These are phyloP conservation scores for Isichthys henryi DNA, from an alignment of 2,113 vertebrate genomes.

Conservation along the genomic window DNA sequence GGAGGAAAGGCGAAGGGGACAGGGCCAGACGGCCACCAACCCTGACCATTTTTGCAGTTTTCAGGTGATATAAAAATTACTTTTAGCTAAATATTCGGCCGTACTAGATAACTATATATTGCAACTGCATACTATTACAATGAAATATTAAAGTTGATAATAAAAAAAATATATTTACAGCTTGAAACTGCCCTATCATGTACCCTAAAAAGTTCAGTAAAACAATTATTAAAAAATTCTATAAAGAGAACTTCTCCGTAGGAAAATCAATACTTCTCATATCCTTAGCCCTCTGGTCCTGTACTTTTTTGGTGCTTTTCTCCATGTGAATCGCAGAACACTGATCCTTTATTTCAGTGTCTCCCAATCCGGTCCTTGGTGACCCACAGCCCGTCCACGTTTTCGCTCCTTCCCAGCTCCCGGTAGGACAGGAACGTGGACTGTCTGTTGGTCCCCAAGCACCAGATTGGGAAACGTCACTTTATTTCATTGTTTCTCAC, in stretches of 20 bases:
- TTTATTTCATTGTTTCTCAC: not conserved
- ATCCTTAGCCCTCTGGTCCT: not conserved
- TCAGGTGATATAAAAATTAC: not conserved
- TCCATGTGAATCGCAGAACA: not conserved
- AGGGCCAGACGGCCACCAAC: not conserved
- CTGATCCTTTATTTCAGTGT: not conserved
- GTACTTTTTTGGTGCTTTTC: not conserved
- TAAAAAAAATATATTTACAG: no score
- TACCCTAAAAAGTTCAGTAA: not conserved
- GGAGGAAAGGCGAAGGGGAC: not conserved
- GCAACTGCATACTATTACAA: not conserved
- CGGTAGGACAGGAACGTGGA: no score
- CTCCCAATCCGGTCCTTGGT: not conserved
- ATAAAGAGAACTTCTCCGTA: no score
- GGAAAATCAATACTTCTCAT: not conserved
- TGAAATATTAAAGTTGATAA: no score
- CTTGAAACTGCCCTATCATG: not conserved
- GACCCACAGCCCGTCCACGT: not conserved
- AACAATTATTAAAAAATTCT: not conserved
- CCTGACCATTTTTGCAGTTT: not conserved
- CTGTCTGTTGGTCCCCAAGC: not conserved
- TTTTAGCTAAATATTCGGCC: not conserved
- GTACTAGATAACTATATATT: not conserved
- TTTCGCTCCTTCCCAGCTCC: not conserved
- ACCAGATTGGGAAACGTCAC: not conserved